Conservation (phyloP, 2,888 invertebrate genomes). For the Sesia bembeciformis region DNA sequence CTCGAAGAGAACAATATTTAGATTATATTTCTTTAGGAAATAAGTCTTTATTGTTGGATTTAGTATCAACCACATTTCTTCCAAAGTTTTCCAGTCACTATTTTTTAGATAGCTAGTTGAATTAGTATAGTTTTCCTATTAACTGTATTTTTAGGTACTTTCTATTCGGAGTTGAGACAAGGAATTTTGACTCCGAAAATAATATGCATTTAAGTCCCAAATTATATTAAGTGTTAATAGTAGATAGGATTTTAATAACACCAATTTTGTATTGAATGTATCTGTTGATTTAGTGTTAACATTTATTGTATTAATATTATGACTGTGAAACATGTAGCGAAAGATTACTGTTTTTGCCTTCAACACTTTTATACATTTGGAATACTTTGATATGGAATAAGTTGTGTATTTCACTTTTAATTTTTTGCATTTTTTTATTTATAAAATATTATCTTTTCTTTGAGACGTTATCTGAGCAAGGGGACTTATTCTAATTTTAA, state of each 20-base stretch:
- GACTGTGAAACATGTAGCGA: constrained; percentile 8
- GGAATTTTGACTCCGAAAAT: not conserved
- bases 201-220: constrained; percentile 32
- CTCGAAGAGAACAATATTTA: too few species aligned
- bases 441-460: too few species aligned
- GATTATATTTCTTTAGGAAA: too few species aligned
- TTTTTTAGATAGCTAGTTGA: constrained; percentile 20
- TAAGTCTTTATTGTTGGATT: not conserved
- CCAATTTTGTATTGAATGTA: constrained; percentile 37
- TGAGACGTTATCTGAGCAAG: too few species aligned
- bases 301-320: not conserved
- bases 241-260: constrained; percentile 47
- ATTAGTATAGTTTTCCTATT: constrained; percentile 5
- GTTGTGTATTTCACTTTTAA: too few species aligned
- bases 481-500: too few species aligned
- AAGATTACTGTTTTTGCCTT: not conserved
- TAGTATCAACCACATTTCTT: constrained; percentile 13
- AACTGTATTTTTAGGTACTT: not conserved
- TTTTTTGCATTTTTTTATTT: too few species aligned
- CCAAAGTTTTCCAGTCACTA: constrained; percentile 25
- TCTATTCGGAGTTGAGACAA: too few species aligned
- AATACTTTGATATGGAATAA: too few species aligned
- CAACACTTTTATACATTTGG: too few species aligned
- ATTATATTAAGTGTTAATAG: constrained; percentile 16
- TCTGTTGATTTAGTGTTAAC: constrained; percentile 20